Evolutionary conservation across 2,797 vertebrate genomes (phyloP).

Genomic region (Tachyglossus aculeatus): DNA sequence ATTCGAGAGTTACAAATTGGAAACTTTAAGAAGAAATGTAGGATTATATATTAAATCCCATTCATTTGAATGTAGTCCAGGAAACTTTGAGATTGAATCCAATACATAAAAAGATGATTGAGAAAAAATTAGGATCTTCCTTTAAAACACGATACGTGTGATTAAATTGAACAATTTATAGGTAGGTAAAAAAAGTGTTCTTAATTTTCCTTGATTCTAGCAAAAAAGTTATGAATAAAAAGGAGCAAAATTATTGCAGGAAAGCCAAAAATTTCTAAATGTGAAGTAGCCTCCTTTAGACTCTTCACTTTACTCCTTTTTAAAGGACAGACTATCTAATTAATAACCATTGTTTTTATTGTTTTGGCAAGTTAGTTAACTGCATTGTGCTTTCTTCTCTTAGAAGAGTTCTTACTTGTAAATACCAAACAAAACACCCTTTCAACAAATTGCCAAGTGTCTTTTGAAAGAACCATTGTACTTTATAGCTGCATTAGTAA

Average conservation of each 20-base stretch:
- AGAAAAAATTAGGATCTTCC: slow-evolving; percentile 9
- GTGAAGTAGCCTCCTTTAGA: slow-evolving; percentile 5
- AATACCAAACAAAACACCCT: slow-evolving; percentile 28
- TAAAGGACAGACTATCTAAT: slow-evolving; percentile 5
- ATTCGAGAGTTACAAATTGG: slow-evolving; percentile 39
- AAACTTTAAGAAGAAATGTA: slow-evolving; percentile 30
- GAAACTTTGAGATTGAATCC: neutral
- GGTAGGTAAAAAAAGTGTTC: neutral
- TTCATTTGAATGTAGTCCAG: slow-evolving; percentile 14
- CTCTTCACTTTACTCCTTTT: neutral
- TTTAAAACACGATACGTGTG: slow-evolving; percentile 5
- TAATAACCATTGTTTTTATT: neutral
- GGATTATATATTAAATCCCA: slow-evolving; percentile 35
- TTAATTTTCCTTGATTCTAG: too few species aligned
- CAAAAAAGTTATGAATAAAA: too few species aligned
- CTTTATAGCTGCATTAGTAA: neutral
- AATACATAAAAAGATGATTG: neutral
- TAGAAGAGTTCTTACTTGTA: slow-evolving; percentile 23
- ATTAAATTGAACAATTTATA: neutral
- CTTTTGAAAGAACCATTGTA: slow-evolving; percentile 10
- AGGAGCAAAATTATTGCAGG: too few species aligned
- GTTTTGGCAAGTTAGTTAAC: slow-evolving; percentile 17
- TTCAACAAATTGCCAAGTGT: slow-evolving; percentile 17
- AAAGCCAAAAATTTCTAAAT: neutral
- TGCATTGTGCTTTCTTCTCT: slow-evolving; percentile 12